phyloP scores from a whole-genome alignment of 2,888 invertebrate genomes.

The Drosophila meridiana region DNA sequence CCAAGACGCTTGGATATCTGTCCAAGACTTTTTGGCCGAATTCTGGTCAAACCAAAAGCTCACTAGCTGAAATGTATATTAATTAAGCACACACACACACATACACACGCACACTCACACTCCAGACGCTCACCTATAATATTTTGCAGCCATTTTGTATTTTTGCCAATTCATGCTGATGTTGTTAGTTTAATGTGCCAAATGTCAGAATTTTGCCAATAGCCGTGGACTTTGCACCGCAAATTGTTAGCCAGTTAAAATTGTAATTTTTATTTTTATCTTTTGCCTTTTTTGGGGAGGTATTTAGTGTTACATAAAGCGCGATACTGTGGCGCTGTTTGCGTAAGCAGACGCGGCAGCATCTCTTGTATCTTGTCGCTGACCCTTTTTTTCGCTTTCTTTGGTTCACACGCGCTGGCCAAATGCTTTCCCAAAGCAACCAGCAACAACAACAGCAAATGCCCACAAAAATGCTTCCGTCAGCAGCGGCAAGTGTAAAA shows the following conservation, averaged over 20 bases:
- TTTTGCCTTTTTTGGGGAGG: conserved; percentile 5
- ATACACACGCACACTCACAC: neutral
- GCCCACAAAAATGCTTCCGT: conserved; percentile 75
- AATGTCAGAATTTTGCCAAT: conserved; percentile 59
- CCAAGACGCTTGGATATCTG: conserved; percentile 1
- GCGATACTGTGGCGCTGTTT: conserved; percentile 44
- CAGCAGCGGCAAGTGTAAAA: conserved; percentile 76
- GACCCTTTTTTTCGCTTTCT: conserved; percentile 69
- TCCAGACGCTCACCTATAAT: neutral
- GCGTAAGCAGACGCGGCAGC: conserved; percentile 64
- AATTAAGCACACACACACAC: conserved; percentile 38
- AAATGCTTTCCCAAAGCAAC: conserved; percentile 73
- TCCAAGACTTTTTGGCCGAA: conserved; percentile 25
- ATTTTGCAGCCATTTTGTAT: conserved; percentile 14
- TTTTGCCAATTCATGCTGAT: conserved; percentile 66
- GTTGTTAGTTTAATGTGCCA: conserved; percentile 33
- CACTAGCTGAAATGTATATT: conserved; percentile 33
- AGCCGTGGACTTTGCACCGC: conserved; percentile 65
- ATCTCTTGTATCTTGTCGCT: conserved; percentile 42
- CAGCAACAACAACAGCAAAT: neutral
- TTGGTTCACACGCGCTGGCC: conserved; percentile 74
- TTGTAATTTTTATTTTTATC: conserved; percentile 38
- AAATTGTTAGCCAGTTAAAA: conserved; percentile 55
- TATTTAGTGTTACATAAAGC: conserved; percentile 58
- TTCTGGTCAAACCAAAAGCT: conserved; percentile 33